Base-by-base conservation (phyloP, 92 coral and sea anemone genomes). In the Parazoanthus swiftii region DNA sequence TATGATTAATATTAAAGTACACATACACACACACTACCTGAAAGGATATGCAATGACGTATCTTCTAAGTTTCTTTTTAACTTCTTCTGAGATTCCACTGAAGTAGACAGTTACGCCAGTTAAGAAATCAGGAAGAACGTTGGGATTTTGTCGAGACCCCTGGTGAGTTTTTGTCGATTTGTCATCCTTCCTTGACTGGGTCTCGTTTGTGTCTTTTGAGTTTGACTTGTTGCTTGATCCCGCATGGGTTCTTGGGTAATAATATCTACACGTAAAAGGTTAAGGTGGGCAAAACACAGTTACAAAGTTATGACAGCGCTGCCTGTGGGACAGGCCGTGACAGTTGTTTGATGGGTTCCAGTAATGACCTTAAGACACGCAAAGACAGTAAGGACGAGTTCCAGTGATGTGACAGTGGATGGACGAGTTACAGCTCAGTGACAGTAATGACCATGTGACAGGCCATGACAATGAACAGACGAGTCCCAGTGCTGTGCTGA, bases 21-120 rank as follows among this genome's bases (percentile, higher is more conserved):
- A 2, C 4, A 2, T 39, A 39, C 42, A 39, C 2, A 4, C 42
- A 39, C 42, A 39, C 42, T 4, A 54, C 59, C 25, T 36, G 50
- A 88, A 91, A 95, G 98, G 98, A 95, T 95, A 95, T 93, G 98
- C 98, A 80, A 95, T 85, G 73, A 95, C 81, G 77, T 92, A 94
- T n/a, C 98, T 91, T 0, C 90, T 82, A 16, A 95, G 88, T 73
- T 48, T 91, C 89, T 89, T 95, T 80, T 73, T 76, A 26, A 83
- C 78, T 26, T 90, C 93, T 21, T 91, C 94, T 36, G 86, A 76
- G 72, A 94, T 90, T 36, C 85, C 90, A 26, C 79, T 58, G 65
- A 92, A 95, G 85, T 92, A 91, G 48, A 91, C 92, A 44, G 86
- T 93, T 18, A 95, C 94, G 54, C 95, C 98, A 73, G 88, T 85